A percentile compares a stretch with the other conserved stretches of the same genome.
Evolutionary conservation across 2,888 invertebrate species (phyloP).

Genomic region (Dryobotodes eremita): DNA sequence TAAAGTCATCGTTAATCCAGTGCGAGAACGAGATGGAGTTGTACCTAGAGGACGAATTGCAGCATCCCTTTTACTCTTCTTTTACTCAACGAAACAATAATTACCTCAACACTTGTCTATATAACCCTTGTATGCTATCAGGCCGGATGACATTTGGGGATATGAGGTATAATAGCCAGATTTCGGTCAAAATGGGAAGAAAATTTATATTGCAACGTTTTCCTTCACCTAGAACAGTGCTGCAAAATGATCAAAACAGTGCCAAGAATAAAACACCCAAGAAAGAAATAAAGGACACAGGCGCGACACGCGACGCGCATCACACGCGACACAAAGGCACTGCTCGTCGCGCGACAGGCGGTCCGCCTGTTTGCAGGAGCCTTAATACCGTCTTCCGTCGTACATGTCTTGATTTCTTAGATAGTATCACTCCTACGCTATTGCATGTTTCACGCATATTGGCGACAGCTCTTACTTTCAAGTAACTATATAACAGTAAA

Average conservation of each 20-base stretch:
- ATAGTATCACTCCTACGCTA: slow-evolving; percentile 11
- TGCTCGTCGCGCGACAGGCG: too few relatives aligned
- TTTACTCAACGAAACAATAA: too few relatives aligned
- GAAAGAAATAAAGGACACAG: background rate
- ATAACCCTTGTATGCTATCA: background rate
- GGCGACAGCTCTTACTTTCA: slow-evolving; percentile 66
- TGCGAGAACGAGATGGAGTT: too few relatives aligned
- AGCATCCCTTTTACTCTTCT: too few relatives aligned
- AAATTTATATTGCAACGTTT: background rate
- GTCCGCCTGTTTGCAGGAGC: too few relatives aligned
- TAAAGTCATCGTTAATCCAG: too few relatives aligned
- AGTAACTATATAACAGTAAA: slow-evolving; percentile 37
- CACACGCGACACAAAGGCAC: too few relatives aligned
- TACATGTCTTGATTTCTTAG: slow-evolving; percentile 27
- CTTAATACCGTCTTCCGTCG: slow-evolving; percentile 3
- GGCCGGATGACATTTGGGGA: background rate
- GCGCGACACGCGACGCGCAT: too few relatives aligned
- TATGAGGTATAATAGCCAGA: background rate
- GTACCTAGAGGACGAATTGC: too few relatives aligned
- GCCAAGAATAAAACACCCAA: slow-evolving; percentile 6
- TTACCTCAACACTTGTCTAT: too few relatives aligned
- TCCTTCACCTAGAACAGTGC: background rate
- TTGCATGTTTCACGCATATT: slow-evolving; percentile 55
- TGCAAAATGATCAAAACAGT: background rate
- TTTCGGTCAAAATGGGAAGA: background rate